These are phyloP conservation scores for Pseudocheirus occidentalis DNA, from an alignment of 2,797 vertebrate genomes.

Conservation along the genomic window DNA sequence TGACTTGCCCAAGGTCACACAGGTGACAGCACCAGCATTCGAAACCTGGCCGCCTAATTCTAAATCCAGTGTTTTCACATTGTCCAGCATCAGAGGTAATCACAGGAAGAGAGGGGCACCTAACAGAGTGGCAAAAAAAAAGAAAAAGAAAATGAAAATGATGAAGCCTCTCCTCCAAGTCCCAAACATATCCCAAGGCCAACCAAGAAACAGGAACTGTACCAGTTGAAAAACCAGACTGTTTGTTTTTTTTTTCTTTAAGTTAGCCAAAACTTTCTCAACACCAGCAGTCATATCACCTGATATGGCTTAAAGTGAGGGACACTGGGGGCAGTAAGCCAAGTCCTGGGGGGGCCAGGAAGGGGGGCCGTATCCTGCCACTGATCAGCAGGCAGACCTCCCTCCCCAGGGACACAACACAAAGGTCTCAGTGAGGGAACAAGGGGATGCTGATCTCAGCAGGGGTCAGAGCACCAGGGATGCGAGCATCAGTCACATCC, in stretches of 20 bases:
- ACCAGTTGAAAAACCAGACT: not conserved
- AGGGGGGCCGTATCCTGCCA: not conserved
- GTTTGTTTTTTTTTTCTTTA: not conserved
- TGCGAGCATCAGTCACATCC: not conserved
- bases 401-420: constrained; percentile 1
- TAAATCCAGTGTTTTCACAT: not conserved
- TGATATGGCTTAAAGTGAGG: not conserved
- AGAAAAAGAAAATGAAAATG: not conserved
- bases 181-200: constrained; percentile 16
- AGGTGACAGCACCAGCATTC: not conserved
- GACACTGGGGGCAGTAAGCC: not conserved
- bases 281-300: not conserved
- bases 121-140: not conserved
- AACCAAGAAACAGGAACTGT: not conserved
- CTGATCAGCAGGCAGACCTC: accelerated
- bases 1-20: not conserved
- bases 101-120: not conserved
- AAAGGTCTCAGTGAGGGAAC: not conserved
- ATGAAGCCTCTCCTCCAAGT: constrained; percentile 34
- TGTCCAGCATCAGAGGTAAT: not conserved
- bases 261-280: not conserved
- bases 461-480: not conserved
- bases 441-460: not conserved
- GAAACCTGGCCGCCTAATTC: too few species aligned
- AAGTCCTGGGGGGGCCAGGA: accelerated